phyloP scores from a whole-genome alignment of 1,140 invertebrate genomes.

The Thaumatotibia leucotreta region DNA sequence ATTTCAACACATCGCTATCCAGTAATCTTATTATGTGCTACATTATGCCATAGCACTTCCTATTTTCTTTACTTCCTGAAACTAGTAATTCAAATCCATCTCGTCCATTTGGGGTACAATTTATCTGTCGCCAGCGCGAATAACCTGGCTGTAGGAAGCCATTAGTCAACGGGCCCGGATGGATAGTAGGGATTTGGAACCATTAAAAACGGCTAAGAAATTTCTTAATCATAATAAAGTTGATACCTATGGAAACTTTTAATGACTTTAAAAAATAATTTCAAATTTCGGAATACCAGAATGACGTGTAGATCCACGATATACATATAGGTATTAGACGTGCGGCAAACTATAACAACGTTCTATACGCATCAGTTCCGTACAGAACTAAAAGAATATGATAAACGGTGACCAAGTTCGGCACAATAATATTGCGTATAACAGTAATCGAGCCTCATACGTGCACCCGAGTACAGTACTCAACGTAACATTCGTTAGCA shows the following conservation, averaged over 20 bases:
- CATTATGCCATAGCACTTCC: background rate
- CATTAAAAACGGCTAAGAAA: background rate
- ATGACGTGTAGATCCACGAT: no score
- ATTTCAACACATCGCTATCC: no score
- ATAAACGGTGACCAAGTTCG: background rate
- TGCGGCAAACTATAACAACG: background rate
- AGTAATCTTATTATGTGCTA: background rate
- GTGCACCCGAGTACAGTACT: constrained; percentile 1
- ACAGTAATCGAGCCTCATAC: constrained; percentile 9
- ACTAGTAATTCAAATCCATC: background rate
- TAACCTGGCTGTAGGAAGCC: constrained; percentile 38
- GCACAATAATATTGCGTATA: constrained; percentile 12
- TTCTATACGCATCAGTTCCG: background rate
- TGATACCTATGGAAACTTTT: no score
- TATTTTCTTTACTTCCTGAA: background rate
- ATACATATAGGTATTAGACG: background rate
- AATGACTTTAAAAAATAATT: no score
- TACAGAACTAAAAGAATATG: constrained; percentile 1
- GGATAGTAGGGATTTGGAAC: constrained; percentile 15
- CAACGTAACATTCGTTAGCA: no score
- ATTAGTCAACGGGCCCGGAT: constrained; percentile 38
- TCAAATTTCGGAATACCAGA: no score
- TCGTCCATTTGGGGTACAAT: constrained; percentile 24
- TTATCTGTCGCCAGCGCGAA: constrained; percentile 34
- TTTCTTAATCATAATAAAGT: no score